Evolutionary conservation across 2,888 invertebrate species (phyloP), one percentile per base, ranked within the genome.

Genomic region (Drosophila anomalata): DNA sequence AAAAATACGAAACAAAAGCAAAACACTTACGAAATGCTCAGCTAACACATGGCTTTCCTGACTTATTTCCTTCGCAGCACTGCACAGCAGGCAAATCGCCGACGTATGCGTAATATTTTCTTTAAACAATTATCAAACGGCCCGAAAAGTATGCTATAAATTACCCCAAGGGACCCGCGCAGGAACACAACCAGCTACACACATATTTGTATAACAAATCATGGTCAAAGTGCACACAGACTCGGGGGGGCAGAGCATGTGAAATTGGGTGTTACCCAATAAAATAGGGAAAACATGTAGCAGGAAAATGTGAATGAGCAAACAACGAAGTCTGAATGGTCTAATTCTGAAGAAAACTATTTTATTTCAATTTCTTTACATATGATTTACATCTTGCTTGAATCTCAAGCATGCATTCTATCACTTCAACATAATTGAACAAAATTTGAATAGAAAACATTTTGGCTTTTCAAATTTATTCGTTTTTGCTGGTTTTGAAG

Each of bases 111-210:
- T 87, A 78, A 86, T 82, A 87, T 84, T 84, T 87, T 79, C 85
- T 84, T 84, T 84, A 84, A 84, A 84, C 84, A 84, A 84, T 84
- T 84, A 84, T 84, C 87, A 84, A 84, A 76, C 79, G 73, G 75
- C 77, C 79, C 70, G 41, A 77, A 84, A 87, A 75, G 81, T 78
- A 76, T 67, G 74, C 82, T 46, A 84, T 84, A 84, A 84, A 84
- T 84, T 67, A 80, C 73, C 52, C 52, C 52, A 79, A 79, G 75
- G 46, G 7, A 20, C 68, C 63, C 58, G 24, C 62, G 50, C 57
- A 71, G 59, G 60, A 65, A 62, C 63, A 44, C 59, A 48, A 48
- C 46, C 2, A 12, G 33, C 33, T 33, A 62, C 58, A 69, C 62
- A 60, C 51, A 68, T 39, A 24, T 52, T 36, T 42, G 55, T 58